A percentile compares a stretch with the other conserved stretches of the same genome.
phyloP scores from a whole-genome alignment of 2,113 vertebrate species.

The Prionailurus bengalensis region DNA sequence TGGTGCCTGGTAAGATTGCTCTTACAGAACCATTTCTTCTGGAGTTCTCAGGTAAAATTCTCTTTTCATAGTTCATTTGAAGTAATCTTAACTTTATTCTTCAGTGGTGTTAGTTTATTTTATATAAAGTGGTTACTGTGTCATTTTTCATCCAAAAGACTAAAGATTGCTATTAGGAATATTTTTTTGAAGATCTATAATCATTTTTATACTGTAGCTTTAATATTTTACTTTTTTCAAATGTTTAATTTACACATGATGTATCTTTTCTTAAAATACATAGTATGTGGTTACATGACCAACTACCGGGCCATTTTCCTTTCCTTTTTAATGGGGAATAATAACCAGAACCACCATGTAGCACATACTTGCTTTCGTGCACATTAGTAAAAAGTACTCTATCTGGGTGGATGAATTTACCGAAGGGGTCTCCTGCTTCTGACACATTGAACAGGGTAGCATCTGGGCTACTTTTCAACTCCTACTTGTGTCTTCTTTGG shows the following conservation, averaged over 20 bases:
- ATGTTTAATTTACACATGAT: background rate
- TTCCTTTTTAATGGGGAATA: background rate
- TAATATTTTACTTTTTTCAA: slow-evolving; percentile 56
- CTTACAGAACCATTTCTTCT: background rate
- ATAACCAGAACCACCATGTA: background rate
- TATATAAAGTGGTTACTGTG: background rate
- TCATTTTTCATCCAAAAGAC: background rate
- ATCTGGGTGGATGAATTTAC: background rate
- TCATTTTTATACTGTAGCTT: background rate
- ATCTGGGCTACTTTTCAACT: background rate
- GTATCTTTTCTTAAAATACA: background rate
- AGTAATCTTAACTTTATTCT: background rate
- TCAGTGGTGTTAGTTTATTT: slow-evolving; percentile 37
- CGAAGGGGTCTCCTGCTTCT: background rate
- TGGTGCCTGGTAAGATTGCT: background rate
- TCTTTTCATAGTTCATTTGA: slow-evolving; percentile 40
- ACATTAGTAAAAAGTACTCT: background rate
- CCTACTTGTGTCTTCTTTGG: background rate
- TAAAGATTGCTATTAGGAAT: background rate
- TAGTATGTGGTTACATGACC: background rate
- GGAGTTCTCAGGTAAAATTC: background rate
- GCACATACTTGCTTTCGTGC: background rate
- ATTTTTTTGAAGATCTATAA: background rate
- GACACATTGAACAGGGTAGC: background rate
- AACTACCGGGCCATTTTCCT: background rate